Evolutionary conservation across 2,113 vertebrate genomes (phyloP).

Genomic region (Dascyllus trimaculatus): DNA sequence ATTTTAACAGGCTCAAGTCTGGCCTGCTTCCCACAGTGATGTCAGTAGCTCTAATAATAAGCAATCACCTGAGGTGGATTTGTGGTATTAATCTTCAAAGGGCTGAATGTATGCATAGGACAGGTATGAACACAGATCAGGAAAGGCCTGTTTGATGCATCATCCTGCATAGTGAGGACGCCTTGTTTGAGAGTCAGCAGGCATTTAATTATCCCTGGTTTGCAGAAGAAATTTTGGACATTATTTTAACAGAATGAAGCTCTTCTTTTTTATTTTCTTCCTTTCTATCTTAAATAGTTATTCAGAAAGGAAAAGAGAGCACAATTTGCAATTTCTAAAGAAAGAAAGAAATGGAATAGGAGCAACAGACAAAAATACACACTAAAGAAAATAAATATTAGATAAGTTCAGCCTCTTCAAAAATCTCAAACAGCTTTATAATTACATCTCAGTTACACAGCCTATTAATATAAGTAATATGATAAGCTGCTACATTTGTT

Average conservation of each 20-base stretch:
- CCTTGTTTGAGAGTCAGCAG: conserved; percentile 12
- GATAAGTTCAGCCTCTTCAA: too few species aligned
- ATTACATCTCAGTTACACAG: too few species aligned
- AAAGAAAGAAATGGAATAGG: not conserved
- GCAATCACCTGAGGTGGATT: conserved; percentile 27
- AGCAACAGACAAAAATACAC: not conserved
- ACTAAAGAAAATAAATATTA: not conserved
- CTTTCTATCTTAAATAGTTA: not conserved
- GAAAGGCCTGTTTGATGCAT: conserved; percentile 23
- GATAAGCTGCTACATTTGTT: too few species aligned
- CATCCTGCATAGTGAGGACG: conserved; percentile 16
- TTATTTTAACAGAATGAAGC: not conserved
- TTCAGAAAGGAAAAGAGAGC: not conserved
- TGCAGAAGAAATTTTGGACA: not conserved
- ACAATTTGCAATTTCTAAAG: not conserved
- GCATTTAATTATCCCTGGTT: not conserved
- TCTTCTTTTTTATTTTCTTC: not conserved
- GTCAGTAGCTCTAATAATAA: not conserved
- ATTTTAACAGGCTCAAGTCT: conserved; percentile 6
- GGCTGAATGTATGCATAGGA: conserved; percentile 4
- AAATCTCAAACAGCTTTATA: too few species aligned
- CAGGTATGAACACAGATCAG: conserved; percentile 17
- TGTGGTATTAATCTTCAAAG: conserved; percentile 10
- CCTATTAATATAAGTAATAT: not conserved
- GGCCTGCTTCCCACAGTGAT: conserved; percentile 29